phyloP scores from a whole-genome alignment of 2,888 invertebrate species.

The Psylliodes chrysocephalus region DNA sequence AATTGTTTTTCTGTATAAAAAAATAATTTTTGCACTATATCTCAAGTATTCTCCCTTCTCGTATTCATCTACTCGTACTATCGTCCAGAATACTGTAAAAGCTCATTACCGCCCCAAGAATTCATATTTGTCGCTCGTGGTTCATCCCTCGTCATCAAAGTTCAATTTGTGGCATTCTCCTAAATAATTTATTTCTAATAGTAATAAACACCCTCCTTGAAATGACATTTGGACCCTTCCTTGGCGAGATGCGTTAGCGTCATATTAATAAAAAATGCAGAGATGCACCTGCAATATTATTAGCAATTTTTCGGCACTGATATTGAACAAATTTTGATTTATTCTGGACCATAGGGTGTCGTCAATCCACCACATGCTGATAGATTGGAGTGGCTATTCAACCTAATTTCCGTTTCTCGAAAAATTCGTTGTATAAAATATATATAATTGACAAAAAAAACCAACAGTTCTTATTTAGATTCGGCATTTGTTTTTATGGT shows the following conservation, averaged over 20 bases:
- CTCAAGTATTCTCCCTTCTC: too few species aligned
- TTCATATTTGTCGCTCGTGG: slow-evolving; percentile 28
- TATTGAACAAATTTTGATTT: slow-evolving; percentile 58
- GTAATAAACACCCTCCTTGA: slow-evolving; percentile 44
- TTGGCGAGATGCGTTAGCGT: slow-evolving; percentile 27
- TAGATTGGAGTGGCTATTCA: slow-evolving; percentile 24
- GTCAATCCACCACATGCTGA: slow-evolving; percentile 49
- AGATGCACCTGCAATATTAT: slow-evolving; percentile 58
- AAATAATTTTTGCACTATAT: too few species aligned
- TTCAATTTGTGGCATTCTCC: slow-evolving; percentile 36
- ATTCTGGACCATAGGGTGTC: slow-evolving; percentile 49
- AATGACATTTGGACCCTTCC: slow-evolving; percentile 25
- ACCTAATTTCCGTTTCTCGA: too few species aligned
- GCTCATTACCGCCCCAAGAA: background rate
- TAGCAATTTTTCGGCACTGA: slow-evolving; percentile 50
- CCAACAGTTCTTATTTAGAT: too few species aligned
- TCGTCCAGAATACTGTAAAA: background rate
- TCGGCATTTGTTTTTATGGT: too few species aligned
- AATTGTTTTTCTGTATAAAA: too few species aligned
- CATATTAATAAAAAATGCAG: slow-evolving; percentile 56
- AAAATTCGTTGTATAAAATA: too few species aligned
- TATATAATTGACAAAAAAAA: too few species aligned
- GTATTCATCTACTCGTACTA: too few species aligned
- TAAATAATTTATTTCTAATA: slow-evolving; percentile 45
- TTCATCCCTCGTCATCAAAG: slow-evolving; percentile 31